Evolutionary conservation across 2,113 vertebrate species (phyloP).

Genomic region (Leucosticte australis): DNA sequence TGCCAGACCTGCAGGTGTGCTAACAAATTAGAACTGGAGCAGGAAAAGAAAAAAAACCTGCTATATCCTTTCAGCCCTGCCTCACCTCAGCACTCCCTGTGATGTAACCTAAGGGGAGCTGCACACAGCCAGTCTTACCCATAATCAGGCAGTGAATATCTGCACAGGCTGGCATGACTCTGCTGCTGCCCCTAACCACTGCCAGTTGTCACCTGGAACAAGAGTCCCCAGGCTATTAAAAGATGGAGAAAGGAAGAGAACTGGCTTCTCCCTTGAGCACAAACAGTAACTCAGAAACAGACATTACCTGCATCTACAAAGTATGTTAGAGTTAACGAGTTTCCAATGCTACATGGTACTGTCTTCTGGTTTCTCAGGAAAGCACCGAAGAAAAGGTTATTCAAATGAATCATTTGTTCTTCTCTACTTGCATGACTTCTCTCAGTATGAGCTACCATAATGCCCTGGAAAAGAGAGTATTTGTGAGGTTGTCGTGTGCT

Average conservation of each 20-base stretch:
- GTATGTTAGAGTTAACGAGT: not conserved
- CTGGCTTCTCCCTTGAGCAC: not conserved
- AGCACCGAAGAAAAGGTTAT: not conserved
- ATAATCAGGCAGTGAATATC: not conserved
- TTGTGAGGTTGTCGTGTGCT: not conserved
- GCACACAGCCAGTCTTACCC: not conserved
- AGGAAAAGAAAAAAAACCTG: slow-evolving; percentile 18
- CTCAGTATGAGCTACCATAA: not conserved
- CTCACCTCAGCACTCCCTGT: not conserved
- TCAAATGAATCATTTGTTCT: not conserved
- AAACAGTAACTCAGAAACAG: not conserved
- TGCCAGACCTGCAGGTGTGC: slow-evolving; percentile 47
- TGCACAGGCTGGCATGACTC: not conserved
- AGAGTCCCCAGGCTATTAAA: not conserved
- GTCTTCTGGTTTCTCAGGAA: not conserved
- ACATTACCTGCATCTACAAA: not conserved
- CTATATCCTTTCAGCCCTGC: not conserved
- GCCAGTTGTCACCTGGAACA: not conserved
- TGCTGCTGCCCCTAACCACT: not conserved
- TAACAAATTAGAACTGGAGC: slow-evolving; percentile 10
- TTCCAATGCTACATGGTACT: not conserved
- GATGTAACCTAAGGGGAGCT: not conserved
- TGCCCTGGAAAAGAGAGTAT: not conserved
- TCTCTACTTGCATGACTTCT: not conserved
- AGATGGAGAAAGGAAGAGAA: not conserved